Conservation (phyloP, 2,113 vertebrate genomes). For the Gyps fulvus region DNA sequence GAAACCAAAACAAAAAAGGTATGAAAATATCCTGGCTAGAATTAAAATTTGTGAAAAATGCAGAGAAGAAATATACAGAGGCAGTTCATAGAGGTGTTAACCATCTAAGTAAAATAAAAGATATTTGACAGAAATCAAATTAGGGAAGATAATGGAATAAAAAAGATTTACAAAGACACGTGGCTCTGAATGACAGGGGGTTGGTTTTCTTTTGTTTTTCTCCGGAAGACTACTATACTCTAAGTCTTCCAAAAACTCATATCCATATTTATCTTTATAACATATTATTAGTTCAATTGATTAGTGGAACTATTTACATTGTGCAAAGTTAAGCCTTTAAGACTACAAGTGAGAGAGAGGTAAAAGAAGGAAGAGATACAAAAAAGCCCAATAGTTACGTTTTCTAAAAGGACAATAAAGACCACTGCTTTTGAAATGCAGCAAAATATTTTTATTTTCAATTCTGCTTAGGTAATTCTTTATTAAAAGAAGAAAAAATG, state of each 20-base stretch:
- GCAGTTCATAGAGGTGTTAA: not conserved
- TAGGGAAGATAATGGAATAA: not conserved
- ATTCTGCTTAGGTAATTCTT: not conserved
- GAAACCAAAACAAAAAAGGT: fast-evolving
- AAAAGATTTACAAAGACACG: not conserved
- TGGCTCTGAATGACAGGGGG: not conserved
- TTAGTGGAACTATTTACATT: not conserved
- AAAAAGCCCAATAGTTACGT: not conserved
- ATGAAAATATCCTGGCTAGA: not conserved
- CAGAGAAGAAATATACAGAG: not conserved
- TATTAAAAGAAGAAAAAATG: not conserved
- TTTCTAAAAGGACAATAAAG: not conserved
- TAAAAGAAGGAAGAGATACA: not conserved
- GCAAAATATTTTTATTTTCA: not conserved
- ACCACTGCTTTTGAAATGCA: not conserved
- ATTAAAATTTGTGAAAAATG: not conserved
- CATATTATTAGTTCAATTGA: not conserved
- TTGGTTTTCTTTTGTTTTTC: not conserved
- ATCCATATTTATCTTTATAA: not conserved
- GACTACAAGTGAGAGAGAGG: not conserved
- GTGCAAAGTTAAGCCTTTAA: not conserved
- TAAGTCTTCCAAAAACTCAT: not conserved
- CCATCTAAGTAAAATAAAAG: not conserved
- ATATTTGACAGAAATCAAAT: not conserved
- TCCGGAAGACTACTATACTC: not conserved